Evolutionary conservation across 53 echinoderm and acorn worm species (phyloP).

Genomic region (Holothuria leucospilota): DNA sequence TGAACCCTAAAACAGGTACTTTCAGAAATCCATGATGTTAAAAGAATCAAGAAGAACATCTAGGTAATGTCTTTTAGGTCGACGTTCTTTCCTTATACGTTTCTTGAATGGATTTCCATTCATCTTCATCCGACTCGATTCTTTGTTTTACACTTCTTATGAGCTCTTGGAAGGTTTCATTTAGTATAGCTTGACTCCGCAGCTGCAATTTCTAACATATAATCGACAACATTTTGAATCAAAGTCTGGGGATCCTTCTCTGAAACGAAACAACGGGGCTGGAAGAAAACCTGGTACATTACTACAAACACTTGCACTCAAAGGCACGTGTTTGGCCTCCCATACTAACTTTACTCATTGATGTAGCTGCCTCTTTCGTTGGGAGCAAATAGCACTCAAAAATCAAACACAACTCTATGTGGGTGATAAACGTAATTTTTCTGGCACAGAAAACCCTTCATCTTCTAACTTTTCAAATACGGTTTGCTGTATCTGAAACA

Average conservation of each 20-base stretch:
- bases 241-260: neutral
- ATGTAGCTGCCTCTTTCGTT: neutral
- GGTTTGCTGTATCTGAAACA: neutral
- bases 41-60: too few species aligned
- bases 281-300: too few species aligned
- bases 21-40: too few species aligned
- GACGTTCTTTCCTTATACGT: neutral
- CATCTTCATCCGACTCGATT: neutral
- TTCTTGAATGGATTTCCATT: too few species aligned
- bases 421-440: neutral
- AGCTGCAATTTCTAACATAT: constrained; percentile 2
- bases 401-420: neutral
- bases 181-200: neutral
- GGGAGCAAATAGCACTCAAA: neutral
- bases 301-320: too few species aligned
- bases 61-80: neutral
- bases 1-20: too few species aligned
- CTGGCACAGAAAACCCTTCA: too few species aligned
- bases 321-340: too few species aligned
- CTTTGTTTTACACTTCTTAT: neutral
- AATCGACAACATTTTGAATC: neutral
- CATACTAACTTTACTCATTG: neutral
- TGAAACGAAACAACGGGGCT: too few species aligned
- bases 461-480: too few species aligned
- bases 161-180: neutral